phyloP scores from a whole-genome alignment of 2,113 vertebrate genomes.

The Ctenomys sociabilis region DNA sequence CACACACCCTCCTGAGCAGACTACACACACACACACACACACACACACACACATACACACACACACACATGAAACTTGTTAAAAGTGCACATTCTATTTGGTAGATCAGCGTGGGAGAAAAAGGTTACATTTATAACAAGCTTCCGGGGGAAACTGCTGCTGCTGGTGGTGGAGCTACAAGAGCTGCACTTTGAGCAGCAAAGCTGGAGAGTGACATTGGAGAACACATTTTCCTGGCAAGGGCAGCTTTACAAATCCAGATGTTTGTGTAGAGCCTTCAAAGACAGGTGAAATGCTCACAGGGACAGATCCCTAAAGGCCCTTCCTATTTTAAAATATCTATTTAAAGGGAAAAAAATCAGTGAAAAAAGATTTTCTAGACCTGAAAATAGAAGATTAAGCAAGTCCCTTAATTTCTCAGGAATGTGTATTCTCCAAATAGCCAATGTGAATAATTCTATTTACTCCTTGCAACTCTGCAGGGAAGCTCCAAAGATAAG shows the following conservation, averaged over 20 bases:
- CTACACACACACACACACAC: rapidly evolving
- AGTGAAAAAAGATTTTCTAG: neutral
- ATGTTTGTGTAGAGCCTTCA: neutral
- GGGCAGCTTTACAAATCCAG: neutral
- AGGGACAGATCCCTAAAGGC: neutral
- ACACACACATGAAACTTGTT: neutral
- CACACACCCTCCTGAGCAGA: neutral
- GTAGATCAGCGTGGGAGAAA: neutral
- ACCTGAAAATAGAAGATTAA: neutral
- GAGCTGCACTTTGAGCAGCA: neutral
- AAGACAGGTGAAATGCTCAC: neutral
- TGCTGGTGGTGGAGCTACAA: neutral
- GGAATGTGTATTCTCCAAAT: constrained; percentile 30
- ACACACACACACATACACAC: rapidly evolving
- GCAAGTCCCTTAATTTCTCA: neutral
- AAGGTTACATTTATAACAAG: neutral
- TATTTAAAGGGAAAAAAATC: neutral
- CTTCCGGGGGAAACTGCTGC: neutral
- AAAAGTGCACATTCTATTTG: neutral
- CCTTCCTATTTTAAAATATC: neutral
- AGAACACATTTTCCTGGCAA: neutral
- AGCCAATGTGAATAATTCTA: neutral
- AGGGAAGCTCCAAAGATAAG: constrained; percentile 1
- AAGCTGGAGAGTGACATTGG: neutral
- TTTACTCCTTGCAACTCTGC: neutral